Evolutionary conservation across 2,888 invertebrate species (phyloP).

Genomic region (Scaeva pyrastri): DNA sequence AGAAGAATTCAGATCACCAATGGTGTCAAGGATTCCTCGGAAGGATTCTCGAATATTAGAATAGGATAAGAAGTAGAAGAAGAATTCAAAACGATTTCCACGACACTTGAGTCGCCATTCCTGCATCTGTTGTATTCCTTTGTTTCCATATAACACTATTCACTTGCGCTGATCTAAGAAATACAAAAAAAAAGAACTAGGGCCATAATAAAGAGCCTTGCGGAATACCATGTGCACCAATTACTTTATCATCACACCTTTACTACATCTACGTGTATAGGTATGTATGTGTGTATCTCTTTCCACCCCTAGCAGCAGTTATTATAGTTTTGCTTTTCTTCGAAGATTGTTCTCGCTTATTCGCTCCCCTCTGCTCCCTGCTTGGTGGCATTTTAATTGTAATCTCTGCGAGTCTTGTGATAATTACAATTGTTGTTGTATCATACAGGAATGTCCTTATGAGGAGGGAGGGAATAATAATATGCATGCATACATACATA

Average conservation of each 20-base stretch:
- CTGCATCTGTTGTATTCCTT: neutral
- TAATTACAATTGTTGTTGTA: conserved; percentile 46
- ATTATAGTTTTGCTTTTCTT: conserved; percentile 44
- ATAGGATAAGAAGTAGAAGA: conserved; percentile 26
- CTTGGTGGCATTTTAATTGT: conserved; percentile 69
- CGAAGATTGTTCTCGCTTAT: neutral
- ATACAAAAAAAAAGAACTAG: neutral
- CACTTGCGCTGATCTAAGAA: neutral
- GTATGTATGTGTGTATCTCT: too few species aligned
- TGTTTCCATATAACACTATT: neutral
- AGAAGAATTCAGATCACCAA: conserved; percentile 19
- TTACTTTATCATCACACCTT: conserved; percentile 73
- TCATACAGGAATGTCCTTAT: neutral
- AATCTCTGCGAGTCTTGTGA: conserved; percentile 61
- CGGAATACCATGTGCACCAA: conserved; percentile 70
- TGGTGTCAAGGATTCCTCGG: conserved; percentile 68
- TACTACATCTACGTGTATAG: too few species aligned
- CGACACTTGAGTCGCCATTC: conserved; percentile 21
- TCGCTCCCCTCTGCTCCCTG: neutral
- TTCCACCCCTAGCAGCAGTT: too few species aligned
- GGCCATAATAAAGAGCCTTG: conserved; percentile 14
- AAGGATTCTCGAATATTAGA: conserved; percentile 30
- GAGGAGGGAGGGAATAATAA: neutral
- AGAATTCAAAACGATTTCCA: conserved; percentile 64
- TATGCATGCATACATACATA: neutral